Evolutionary conservation across 2,113 vertebrate genomes (phyloP).

Genomic region (Gorsachius goisagi): DNA sequence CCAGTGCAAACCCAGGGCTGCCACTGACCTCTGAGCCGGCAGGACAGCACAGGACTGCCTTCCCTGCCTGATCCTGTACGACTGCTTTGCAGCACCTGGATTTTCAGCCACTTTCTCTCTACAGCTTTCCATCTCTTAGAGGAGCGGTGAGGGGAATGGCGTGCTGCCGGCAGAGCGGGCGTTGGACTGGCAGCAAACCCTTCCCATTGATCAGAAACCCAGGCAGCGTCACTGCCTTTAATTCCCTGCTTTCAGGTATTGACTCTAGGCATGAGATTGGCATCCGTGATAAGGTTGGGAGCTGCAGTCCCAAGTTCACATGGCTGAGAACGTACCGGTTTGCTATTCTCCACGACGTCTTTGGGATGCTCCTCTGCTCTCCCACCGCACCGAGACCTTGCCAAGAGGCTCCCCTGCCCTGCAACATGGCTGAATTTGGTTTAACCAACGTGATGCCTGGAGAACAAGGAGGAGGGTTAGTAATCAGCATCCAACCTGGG

Average conservation of each 20-base stretch:
- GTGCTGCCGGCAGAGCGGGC: background rate
- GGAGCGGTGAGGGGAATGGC: accelerated
- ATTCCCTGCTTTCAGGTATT: accelerated
- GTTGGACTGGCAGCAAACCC: background rate
- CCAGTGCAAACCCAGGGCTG: background rate
- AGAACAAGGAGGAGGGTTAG: background rate
- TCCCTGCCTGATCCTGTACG: background rate
- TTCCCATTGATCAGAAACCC: background rate
- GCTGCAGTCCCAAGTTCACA: accelerated
- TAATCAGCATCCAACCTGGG: background rate
- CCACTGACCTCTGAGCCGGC: background rate
- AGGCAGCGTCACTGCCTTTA: accelerated
- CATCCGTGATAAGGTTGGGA: accelerated
- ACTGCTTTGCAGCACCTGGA: background rate
- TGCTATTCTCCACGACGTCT: accelerated
- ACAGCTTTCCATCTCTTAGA: accelerated
- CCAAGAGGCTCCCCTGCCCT: background rate
- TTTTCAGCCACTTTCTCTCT: background rate
- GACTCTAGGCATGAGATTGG: accelerated
- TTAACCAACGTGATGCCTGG: background rate
- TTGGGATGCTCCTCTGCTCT: background rate
- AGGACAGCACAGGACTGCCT: background rate
- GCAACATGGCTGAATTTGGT: accelerated
- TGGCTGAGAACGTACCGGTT: accelerated
- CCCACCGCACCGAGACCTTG: accelerated